Percentiles rank a stretch among this genome's conserved stretches.
These are phyloP conservation scores for Plutella xylostella DNA, from an alignment of 2,888 invertebrate species.

Conservation along the genomic window DNA sequence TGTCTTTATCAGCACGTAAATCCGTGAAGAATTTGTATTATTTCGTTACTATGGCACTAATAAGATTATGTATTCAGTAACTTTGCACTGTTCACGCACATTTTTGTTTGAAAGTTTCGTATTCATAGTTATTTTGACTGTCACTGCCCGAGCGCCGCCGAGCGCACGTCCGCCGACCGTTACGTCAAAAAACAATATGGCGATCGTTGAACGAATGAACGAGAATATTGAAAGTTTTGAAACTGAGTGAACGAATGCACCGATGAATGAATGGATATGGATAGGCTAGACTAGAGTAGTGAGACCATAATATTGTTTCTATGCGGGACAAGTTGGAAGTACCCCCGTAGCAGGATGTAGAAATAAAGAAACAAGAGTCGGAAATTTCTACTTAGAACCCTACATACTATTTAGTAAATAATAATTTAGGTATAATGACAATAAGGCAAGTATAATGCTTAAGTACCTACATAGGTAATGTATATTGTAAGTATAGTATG, in stretches of 20 bases:
- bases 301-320: no score
- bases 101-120: constrained; percentile 39
- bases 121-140: constrained; percentile 44
- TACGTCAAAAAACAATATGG: constrained; percentile 55
- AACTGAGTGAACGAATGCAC: constrained; percentile 20
- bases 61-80: constrained; percentile 13
- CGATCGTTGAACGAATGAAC: constrained; percentile 21
- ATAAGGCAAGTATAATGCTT: no score
- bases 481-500: no score
- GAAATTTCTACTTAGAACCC: no score
- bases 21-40: background rate
- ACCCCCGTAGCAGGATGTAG: no score
- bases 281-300: no score
- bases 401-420: no score
- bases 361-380: no score
- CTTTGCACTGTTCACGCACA: constrained; percentile 36
- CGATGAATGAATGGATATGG: constrained; percentile 19
- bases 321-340: no score
- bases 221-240: no score
- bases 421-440: no score
- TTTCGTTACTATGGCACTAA: constrained; percentile 11
- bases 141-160: constrained; percentile 42
- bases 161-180: constrained; percentile 30
- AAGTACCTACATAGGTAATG: no score
- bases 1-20: constrained; percentile 25